Evolutionary conservation across 2,888 invertebrate genomes (phyloP), one percentile per base, ranked within the genome.

Genomic region (Eristalis arbustorum): DNA sequence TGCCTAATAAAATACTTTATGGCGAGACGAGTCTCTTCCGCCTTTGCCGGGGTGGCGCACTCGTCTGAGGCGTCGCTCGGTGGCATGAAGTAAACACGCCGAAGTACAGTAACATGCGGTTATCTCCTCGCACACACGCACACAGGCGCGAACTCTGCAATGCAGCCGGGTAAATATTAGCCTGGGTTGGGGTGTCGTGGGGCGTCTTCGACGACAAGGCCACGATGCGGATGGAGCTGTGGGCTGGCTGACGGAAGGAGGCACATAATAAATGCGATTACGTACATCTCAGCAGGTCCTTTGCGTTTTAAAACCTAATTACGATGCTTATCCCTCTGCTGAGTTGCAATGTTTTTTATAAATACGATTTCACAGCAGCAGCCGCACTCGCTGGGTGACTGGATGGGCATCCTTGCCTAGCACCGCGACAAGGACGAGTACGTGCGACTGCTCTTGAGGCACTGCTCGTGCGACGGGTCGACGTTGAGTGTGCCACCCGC

Each of bases 261-360:
- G 59, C 75, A 76, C 66, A 82, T 82, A 82, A 82, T 71, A 82
- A 76, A 76, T 76, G 71, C 62, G 82, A 76, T 82, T 82, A 76
- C 49, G 67, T 66, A 72, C 72, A 76, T 82, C 67, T 72, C 82
- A 82, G 82, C 66, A 49, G 62, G 68, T 76, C 82, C 82, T 82
- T 76, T 82, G 71, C 82, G 76, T 82, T 76, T 82, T 71, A 71
- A 82, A 82, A 82, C 76, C 75, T 72, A 76, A 82, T 82, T 82
- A 76, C 62, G 76, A 72, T 82, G 71, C 67, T 82, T 76, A 82
- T 82, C 82, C 82, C n/a, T 67, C 37, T 71, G 75, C 75, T 64
- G 69, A 75, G 59, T 68, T 64, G 81, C 76, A 81, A 81, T 69
- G 75, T 25, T 81, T 49, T 81, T 80, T 67, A 73, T 67, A 67